Conservation (phyloP, 2,888 invertebrate genomes). For the Microctonus aethiopoides region DNA sequence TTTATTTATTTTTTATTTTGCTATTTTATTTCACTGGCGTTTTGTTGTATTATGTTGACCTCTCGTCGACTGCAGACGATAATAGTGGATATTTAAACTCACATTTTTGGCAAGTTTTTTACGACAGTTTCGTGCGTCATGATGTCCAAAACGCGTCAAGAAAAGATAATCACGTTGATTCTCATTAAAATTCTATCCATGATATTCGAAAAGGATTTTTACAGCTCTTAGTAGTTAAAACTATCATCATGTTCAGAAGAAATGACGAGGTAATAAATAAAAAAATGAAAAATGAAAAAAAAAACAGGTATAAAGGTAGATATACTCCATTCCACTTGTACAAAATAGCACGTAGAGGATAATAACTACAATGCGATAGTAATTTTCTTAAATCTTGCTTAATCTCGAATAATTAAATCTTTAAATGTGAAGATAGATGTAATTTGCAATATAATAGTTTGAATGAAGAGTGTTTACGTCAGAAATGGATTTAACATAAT, state of each 20-base stretch:
- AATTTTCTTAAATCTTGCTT: slow-evolving; percentile 42
- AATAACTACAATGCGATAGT: slow-evolving; percentile 28
- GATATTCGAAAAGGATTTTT: not conserved
- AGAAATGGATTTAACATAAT: not conserved
- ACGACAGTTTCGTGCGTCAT: slow-evolving; percentile 9
- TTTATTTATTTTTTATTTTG: too few relatives aligned
- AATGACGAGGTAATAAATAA: slow-evolving; percentile 1
- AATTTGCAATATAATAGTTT: slow-evolving; percentile 12
- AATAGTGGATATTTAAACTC: slow-evolving; percentile 1
- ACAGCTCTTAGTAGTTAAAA: slow-evolving; percentile 5
- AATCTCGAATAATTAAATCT: slow-evolving; percentile 35
- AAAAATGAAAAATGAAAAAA: not conserved
- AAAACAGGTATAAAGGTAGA: not conserved
- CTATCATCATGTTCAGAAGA: not conserved
- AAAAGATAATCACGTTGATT: not conserved
- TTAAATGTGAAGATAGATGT: slow-evolving; percentile 21
- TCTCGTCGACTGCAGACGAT: slow-evolving; percentile 10
- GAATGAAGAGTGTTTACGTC: not conserved
- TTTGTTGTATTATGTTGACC: not conserved
- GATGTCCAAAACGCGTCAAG: not conserved
- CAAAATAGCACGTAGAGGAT: slow-evolving; percentile 30
- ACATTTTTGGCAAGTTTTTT: slow-evolving; percentile 29
- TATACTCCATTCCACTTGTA: slow-evolving; percentile 32
- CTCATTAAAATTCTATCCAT: not conserved
- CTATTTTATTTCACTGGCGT: too few relatives aligned